Base-by-base conservation (phyloP, 2,113 vertebrate genomes). In the Aspiorhynchus laticeps region DNA sequence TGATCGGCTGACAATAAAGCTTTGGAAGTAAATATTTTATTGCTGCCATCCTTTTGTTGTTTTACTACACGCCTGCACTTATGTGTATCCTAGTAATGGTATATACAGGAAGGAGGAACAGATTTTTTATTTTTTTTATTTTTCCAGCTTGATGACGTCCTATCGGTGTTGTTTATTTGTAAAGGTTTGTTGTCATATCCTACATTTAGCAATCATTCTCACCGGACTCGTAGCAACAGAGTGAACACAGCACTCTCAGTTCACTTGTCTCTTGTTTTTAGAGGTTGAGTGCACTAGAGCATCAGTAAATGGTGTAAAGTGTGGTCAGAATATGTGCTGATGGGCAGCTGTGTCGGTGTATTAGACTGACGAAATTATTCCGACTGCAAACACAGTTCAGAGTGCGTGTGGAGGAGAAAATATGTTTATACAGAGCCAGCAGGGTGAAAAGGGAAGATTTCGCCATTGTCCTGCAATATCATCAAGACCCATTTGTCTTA, bases 171-270 rank as follows among this genome's bases (percentile, higher is more conserved):
- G 79, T 43, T 48, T 46, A 17, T 53, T 53, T 31, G 61, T 21
- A 15, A 15, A 31, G 53, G 6, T 48, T 46, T 82, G 8, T n/a
- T 61, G 26, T 61, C 21, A 53, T 41, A 59, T 38, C 3, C 43
- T n/a, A 24, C 71, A 59, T 26, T n/a, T 10, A 53, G n/a, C 76
- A 38, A 43, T 84, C 59, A 74, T 78, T 15, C 73, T 85, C 53
- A 26, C 26, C 36, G 9, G 75, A n/a, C 48, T 83, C 88, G 75
- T 89, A 79, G 86, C 88, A 89, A 89, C 88, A 17, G 36, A 78
- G 1, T 43, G 73, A 85, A 63, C 63, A 41, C 33, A 14, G 10
- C 46, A 31, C 59, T 67, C 36, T 59, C 38, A 43, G n/a, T n/a
- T 41, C 28, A 46, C 46, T 28, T 82, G 38, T 33, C 19, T 31